phyloP scores from a whole-genome alignment of 2,888 invertebrate species.

The Eilema sororculum region DNA sequence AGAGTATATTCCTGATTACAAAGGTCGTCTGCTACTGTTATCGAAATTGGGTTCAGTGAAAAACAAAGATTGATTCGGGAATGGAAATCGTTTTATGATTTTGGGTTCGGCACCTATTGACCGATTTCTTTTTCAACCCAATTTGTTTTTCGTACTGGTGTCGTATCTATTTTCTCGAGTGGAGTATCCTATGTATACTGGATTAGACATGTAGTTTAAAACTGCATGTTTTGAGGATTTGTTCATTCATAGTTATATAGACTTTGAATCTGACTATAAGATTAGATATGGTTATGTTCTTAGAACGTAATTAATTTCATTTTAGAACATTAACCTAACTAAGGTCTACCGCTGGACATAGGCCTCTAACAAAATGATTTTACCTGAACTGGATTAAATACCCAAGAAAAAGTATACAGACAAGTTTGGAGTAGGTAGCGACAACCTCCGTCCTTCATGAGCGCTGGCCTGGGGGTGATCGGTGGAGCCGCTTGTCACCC shows the following conservation, averaged over 20 bases:
- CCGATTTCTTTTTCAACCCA: conserved; percentile 45
- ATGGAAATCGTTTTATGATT: conserved; percentile 65
- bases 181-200: conserved; percentile 11
- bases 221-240: conserved; percentile 7
- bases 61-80: conserved; percentile 60
- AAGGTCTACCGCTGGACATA: background rate
- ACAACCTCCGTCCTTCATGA: no score
- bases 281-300: background rate
- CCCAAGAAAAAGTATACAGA: background rate
- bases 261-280: background rate
- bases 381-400: background rate
- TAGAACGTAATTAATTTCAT: background rate
- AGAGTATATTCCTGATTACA: conserved; percentile 61
- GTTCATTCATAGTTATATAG: background rate
- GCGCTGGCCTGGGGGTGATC: no score
- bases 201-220: conserved; percentile 12
- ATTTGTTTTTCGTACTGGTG: conserved; percentile 43
- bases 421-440: background rate
- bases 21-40: conserved; percentile 60
- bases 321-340: background rate
- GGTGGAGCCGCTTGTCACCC: no score
- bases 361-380: background rate
- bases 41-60: conserved; percentile 63
- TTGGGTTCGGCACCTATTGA: conserved; percentile 48
- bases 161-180: conserved; percentile 20